Percentiles rank a stretch among this genome's conserved stretches.
Evolutionary conservation across 2,888 invertebrate genomes (phyloP).

Genomic region (Lasioglossum marginatum): DNA sequence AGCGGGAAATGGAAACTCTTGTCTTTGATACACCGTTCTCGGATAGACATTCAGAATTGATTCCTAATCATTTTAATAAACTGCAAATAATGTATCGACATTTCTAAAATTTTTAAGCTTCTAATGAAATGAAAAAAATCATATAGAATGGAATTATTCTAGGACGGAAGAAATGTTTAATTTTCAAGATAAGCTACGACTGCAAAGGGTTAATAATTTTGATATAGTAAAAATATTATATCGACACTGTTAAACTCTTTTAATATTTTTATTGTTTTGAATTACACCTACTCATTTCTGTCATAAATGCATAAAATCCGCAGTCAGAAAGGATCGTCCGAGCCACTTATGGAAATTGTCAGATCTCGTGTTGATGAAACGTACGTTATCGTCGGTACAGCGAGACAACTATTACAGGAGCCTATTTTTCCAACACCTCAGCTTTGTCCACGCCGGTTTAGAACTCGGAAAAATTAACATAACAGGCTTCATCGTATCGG

Average conservation of each 20-base stretch:
- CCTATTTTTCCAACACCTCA: slow-evolving; percentile 13
- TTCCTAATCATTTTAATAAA: neutral
- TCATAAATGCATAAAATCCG: no score
- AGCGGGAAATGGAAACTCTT: neutral
- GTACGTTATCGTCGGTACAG: neutral
- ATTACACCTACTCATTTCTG: no score
- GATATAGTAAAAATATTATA: no score
- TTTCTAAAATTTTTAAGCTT: no score
- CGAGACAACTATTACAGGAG: neutral
- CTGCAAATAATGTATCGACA: no score
- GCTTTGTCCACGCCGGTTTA: slow-evolving; percentile 5
- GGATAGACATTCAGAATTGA: neutral
- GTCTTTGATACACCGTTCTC: neutral
- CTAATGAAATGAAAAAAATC: no score
- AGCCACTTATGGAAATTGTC: neutral
- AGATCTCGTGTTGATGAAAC: neutral
- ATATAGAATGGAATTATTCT: no score
- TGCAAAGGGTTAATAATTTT: no score
- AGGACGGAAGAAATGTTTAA: no score
- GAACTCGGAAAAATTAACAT: slow-evolving; percentile 6
- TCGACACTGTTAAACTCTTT: no score
- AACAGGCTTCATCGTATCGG: slow-evolving; percentile 18
- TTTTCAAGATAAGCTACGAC: no score
- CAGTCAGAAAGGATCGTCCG: neutral
- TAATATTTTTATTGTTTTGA: no score